Base-by-base conservation (phyloP, 2,888 invertebrate species). In the Xanthia icteritia region DNA sequence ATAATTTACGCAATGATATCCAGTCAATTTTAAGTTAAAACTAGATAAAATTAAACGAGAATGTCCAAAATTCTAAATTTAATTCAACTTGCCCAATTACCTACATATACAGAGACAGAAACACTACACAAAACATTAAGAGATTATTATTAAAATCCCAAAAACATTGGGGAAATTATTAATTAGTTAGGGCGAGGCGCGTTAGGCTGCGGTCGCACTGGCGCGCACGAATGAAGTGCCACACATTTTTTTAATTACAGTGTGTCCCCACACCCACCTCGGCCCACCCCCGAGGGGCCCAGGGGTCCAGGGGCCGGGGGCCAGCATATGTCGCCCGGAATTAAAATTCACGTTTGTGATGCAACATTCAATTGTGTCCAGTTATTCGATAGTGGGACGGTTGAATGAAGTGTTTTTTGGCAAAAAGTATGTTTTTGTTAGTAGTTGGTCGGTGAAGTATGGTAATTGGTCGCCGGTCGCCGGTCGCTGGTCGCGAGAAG, bases 201-300 rank as follows among this genome's bases (percentile, higher is more conserved):
- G 83, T 85, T 86, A 88, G 88, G 90, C 88, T 91, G 93, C 89
- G 93, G 94, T 93, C 92, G 82, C 91, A 88, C 92, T 91, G 93
- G 78, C 88, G 89, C 89, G 92, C 92, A 89, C 93, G 91, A 94
- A 96, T 95, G 95, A 95, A 96, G 93, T 95, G 95, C 93, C 95
- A 95, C 95, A 96, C 93, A 94, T 96, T 96, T 96, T 96, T 96
- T 95, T 95, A 96, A 96, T 96, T 96, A 94, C 96, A 86, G 73
- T 79, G 73, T 81, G 77, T 88, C 92, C 91, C 90, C 88, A 86
- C 87, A 85, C 88, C 83, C 82, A 80, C 82, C 74, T 71, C 66
- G 83, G 63, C 71, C 77, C 72, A 79, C 84, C 83, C 84, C 75
- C 83, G 78, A 77, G 81, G 76, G 86, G 88, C 81, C 79, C 86